Base-by-base conservation (phyloP, 2,888 invertebrate species). In the Hydropsyche betteni region DNA sequence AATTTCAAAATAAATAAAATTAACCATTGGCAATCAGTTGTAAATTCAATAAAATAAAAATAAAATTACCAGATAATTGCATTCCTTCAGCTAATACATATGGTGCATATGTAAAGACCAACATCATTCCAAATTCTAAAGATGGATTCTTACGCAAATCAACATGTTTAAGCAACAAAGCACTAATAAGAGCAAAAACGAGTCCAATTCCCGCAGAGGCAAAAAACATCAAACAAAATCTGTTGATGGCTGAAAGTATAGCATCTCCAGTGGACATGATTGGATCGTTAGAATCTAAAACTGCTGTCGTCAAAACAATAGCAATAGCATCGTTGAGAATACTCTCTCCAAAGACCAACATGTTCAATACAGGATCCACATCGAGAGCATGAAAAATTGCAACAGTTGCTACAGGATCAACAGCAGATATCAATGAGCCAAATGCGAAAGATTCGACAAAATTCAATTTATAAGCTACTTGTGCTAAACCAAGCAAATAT, bases 391-490 rank as follows among this genome's bases (percentile, higher is more conserved):
- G 97, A 83, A 99, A 99, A 80, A 99, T 99, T 8, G 99, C 99
- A 38, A 99, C 93, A 0, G 99, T 99, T 4, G 99, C 99, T 0
- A 99, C 99, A 0, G 99, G 99, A 87, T 99, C 99, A 4, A 99
- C 99, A 36, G 99, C 99, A 1, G 98, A 99, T 84, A 99, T 98
- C 77, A 98, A 86, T 0, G 98, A 97, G 6, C 99, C 99, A 87
- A 99, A 99, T 0, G 99, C 99, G 88, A 99, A 99, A 75, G 98
- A 98, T 85, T 99, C 98, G 6, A 98, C 94, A 85, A 98, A 96
- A 84, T 94, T 94, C 76, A 99, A 88, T 83, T 92, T 91, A 83
- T 98, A 99, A 0, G 97, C 97, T 7, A 95, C 94, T 82, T 94
- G 92, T 0, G 94, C 98, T 83, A 97, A 86, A 0, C 99, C 99